Evolutionary conservation across 2,113 vertebrate species (phyloP), one percentile per base, ranked within the genome.

Genomic region (Dunckerocampus dactyliophorus): DNA sequence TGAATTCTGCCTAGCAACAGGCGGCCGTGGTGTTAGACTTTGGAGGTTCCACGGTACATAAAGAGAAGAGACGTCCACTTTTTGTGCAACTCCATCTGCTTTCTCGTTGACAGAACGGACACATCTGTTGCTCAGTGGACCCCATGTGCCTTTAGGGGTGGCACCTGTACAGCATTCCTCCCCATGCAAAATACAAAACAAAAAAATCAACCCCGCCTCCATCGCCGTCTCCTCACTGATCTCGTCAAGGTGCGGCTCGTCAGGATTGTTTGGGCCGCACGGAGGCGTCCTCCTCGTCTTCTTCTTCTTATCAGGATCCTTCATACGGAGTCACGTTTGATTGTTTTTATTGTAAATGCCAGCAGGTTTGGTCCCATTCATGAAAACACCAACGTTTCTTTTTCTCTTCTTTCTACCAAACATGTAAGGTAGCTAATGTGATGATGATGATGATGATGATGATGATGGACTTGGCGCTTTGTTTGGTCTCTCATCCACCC

Each of bases 91-190:
- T 1, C 31, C 31, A 34, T 8, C 5, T 22, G 63, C 71, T n/a
- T 53, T 86, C 37, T 77, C 47, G 69, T 62, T 66, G 82, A 2
- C 83, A 99, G 97, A 99, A 99, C 17, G 96, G 96, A 89, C 96
- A 99, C 75, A 86, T 94, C 89, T 99, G 95, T 90, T 99, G 97
- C 90, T 97, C 94, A 91, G 95, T 99, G 92, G 95, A 99, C 82
- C 97, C 96, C 89, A 93, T 95, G 92, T 99, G 97, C 93, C 97
- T 99, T 93, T 96, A 99, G 94, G 93, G 83, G 92, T 89, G 87
- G 86, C 76, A 72, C 75, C 76, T 89, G 89, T 91, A 89, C 84
- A 89, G 85, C 73, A 65, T 84, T 88, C 78, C 83, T 77, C 82
- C 84, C 79, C 82, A 82, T 88, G 86, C 81, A 80, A 67, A 84